Evolutionary conservation across 2,888 invertebrate genomes (phyloP).

Genomic region (Andricus quercusramuli): DNA sequence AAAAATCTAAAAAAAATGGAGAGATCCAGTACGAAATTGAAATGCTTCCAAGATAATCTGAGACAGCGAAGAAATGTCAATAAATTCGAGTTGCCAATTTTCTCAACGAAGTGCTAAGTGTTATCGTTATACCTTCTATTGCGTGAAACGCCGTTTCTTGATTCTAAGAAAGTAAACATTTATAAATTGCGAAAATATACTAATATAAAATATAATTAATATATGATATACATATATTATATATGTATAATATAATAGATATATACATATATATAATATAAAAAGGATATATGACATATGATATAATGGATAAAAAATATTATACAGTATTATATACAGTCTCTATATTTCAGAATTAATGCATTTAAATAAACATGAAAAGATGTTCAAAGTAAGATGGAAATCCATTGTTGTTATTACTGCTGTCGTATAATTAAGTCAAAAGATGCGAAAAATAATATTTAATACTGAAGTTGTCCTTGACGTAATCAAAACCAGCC

Average conservation of each 20-base stretch:
- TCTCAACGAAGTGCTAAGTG: constrained; percentile 32
- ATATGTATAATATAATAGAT: constrained; percentile 5
- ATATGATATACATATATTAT: constrained; percentile 40
- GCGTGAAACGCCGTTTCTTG: constrained; percentile 62
- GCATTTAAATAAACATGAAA: constrained; percentile 31
- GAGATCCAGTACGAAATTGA: constrained; percentile 18
- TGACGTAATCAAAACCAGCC: constrained; percentile 78
- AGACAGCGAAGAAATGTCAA: constrained; percentile 39
- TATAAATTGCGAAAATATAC: constrained; percentile 44
- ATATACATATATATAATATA: neutral
- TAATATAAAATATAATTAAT: constrained; percentile 38
- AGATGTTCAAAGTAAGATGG: constrained; percentile 18
- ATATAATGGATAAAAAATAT: constrained; percentile 13
- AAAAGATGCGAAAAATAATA: constrained; percentile 55
- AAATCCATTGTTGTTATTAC: constrained; percentile 51
- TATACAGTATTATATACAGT: constrained; percentile 38
- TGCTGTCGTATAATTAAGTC: constrained; percentile 50
- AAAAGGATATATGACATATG: constrained; percentile 18
- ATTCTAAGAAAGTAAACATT: constrained; percentile 63
- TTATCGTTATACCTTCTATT: constrained; percentile 45
- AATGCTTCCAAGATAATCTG: neutral
- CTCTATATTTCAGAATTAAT: constrained; percentile 35
- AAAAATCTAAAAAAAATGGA: neutral
- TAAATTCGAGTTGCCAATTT: constrained; percentile 22
- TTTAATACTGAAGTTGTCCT: constrained; percentile 69